These are phyloP conservation scores for Trichogramma evanescens DNA, from an alignment of 2,888 invertebrate genomes.

Conservation along the genomic window DNA sequence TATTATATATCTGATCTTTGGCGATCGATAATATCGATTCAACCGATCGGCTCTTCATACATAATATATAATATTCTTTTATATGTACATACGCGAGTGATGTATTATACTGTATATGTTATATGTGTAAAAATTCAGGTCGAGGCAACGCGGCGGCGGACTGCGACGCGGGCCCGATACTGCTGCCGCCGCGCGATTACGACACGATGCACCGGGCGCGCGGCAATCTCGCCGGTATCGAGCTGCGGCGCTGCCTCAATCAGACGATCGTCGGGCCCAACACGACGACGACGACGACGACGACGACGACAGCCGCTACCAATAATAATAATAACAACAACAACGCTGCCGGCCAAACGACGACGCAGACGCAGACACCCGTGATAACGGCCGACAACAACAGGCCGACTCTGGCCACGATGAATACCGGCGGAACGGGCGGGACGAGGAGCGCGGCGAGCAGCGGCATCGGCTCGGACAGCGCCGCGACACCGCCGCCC, in stretches of 20 bases:
- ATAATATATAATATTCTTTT: too few species aligned
- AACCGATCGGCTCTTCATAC: too few species aligned
- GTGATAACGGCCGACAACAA: background rate
- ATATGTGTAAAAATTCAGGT: conserved; percentile 26
- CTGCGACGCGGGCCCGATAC: conserved; percentile 59
- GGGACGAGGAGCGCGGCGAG: conserved; percentile 64
- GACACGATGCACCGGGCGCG: conserved; percentile 80
- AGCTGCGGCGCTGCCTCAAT: conserved; percentile 63
- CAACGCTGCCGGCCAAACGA: conserved; percentile 55
- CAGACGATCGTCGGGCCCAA: conserved; percentile 58
- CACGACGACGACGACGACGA: background rate
- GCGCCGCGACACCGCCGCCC: conserved; percentile 69
- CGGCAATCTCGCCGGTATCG: conserved; percentile 69
- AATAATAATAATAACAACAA: conserved; percentile 61
- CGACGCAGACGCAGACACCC: background rate
- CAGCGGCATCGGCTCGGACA: conserved; percentile 82
- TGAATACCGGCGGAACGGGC: conserved; percentile 33
- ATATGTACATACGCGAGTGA: too few species aligned
- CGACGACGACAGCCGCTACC: background rate
- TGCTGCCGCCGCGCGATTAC: conserved; percentile 89
- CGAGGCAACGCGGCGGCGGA: conserved; percentile 42
- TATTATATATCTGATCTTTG: too few species aligned
- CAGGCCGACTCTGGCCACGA: conserved; percentile 7
- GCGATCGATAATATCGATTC: too few species aligned
- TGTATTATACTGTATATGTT: too few species aligned